These are phyloP conservation scores for Calameuta filiformis DNA, from an alignment of 2,888 invertebrate genomes.

Conservation along the genomic window DNA sequence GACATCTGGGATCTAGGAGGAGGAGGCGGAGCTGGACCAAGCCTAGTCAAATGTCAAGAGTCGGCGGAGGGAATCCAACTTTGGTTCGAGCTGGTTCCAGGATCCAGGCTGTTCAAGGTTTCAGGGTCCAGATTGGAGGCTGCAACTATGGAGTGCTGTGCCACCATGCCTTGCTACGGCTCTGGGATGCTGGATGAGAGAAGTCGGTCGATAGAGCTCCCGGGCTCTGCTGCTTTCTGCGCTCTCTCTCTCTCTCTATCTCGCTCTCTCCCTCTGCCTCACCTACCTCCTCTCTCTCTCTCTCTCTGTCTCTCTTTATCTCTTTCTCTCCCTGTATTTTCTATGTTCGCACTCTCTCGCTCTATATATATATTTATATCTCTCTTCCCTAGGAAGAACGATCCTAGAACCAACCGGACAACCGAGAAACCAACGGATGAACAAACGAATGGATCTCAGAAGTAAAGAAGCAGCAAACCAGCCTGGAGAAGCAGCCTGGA, in stretches of 20 bases:
- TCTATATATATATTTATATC: not conserved
- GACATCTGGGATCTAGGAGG: conserved; percentile 45
- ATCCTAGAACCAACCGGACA: not conserved
- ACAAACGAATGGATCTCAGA: conserved; percentile 29
- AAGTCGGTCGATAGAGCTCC: conserved; percentile 64
- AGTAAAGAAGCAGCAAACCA: no score
- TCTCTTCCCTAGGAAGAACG: conserved; percentile 17
- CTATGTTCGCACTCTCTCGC: conserved; percentile 1
- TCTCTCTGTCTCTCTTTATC: conserved; percentile 11
- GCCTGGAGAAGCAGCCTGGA: no score
- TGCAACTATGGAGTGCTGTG: conserved; percentile 42
- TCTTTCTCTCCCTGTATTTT: conserved; percentile 17
- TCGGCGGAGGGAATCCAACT: conserved; percentile 35
- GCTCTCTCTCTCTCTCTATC: conserved; percentile 16
- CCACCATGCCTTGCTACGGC: conserved; percentile 31
- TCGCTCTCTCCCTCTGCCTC: not conserved
- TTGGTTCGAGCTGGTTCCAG: conserved; percentile 28
- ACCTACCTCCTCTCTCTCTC: conserved; percentile 12
- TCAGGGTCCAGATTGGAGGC: conserved; percentile 17
- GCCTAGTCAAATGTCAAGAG: conserved; percentile 51
- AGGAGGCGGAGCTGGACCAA: conserved; percentile 15
- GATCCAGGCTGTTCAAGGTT: conserved; percentile 26
- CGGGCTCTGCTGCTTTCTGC: conserved; percentile 33
- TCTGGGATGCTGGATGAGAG: conserved; percentile 57
- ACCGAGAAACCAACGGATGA: conserved; percentile 36